These are phyloP conservation scores for Parapsyche elsis DNA, from an alignment of 1,140 invertebrate species.

Conservation along the genomic window DNA sequence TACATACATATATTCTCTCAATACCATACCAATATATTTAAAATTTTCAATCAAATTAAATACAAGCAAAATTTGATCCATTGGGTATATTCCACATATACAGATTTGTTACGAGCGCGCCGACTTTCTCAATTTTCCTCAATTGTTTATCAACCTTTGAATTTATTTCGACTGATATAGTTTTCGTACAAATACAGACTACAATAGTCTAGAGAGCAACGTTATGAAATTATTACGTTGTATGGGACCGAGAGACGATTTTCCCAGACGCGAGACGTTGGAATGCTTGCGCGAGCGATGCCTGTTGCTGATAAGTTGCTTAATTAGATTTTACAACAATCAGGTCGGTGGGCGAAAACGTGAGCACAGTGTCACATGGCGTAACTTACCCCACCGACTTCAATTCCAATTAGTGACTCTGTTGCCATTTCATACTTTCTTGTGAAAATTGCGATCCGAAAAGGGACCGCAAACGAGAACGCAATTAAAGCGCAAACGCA, in stretches of 20 bases:
- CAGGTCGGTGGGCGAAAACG: conserved; percentile 35
- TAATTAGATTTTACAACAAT: conserved; percentile 49
- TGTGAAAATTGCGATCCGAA: neutral
- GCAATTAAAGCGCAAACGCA: conserved; percentile 3
- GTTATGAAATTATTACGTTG: conserved; percentile 20
- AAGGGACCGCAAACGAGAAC: neutral
- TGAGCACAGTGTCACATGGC: conserved; percentile 37
- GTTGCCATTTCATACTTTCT: conserved; percentile 31
- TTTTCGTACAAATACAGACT: neutral
- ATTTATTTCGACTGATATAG: no score
- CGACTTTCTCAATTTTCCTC: no score
- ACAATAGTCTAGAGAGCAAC: neutral
- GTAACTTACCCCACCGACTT: neutral
- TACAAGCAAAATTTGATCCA: no score
- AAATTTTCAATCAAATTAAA: no score
- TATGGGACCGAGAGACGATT: conserved; percentile 14
- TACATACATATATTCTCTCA: no score
- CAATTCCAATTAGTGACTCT: conserved; percentile 35
- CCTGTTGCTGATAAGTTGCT: conserved; percentile 44
- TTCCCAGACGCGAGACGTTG: conserved; percentile 13
- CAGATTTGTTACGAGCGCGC: no score
- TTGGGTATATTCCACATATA: no score
- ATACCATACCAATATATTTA: no score
- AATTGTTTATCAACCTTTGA: no score
- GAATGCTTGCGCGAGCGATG: conserved; percentile 33